Percentiles rank a stretch among this genome's conserved stretches.
Evolutionary conservation across 2,113 vertebrate genomes (phyloP).

Genomic region (Haemorhous mexicanus): DNA sequence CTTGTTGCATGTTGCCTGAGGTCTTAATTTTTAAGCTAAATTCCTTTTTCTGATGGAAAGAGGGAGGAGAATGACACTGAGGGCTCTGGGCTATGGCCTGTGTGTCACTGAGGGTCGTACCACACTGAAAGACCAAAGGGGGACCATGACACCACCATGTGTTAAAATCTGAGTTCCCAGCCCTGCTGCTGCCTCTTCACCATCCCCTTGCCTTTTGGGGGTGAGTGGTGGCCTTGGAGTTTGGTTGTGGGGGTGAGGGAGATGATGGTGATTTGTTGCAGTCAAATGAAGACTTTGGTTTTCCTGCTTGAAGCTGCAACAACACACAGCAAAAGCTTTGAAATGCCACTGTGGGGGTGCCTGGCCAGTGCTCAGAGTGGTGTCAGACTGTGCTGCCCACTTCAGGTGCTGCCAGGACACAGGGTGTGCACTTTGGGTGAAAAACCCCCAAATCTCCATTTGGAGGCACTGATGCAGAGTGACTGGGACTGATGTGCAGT

Average conservation of each 20-base stretch:
- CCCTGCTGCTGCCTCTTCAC: not conserved
- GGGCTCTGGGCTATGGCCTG: not conserved
- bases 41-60: not conserved
- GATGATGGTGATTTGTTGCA: rapidly evolving
- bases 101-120: rapidly evolving
- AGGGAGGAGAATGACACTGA: not conserved
- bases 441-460: not conserved
- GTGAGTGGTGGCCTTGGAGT: not conserved
- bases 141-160: rapidly evolving
- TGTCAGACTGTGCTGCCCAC: rapidly evolving
- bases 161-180: not conserved
- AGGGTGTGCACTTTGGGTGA: rapidly evolving
- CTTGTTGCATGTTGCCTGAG: not conserved
- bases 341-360: not conserved
- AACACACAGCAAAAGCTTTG: not conserved
- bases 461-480: not conserved
- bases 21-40: not conserved
- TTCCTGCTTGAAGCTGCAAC: not conserved
- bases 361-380: not conserved
- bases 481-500: not conserved
- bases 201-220: not conserved
- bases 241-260: not conserved
- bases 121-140: not conserved
- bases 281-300: rapidly evolving
- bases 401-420: not conserved